phyloP scores from a whole-genome alignment of 2,113 vertebrate species.

The Lichenostomus cassidix region DNA sequence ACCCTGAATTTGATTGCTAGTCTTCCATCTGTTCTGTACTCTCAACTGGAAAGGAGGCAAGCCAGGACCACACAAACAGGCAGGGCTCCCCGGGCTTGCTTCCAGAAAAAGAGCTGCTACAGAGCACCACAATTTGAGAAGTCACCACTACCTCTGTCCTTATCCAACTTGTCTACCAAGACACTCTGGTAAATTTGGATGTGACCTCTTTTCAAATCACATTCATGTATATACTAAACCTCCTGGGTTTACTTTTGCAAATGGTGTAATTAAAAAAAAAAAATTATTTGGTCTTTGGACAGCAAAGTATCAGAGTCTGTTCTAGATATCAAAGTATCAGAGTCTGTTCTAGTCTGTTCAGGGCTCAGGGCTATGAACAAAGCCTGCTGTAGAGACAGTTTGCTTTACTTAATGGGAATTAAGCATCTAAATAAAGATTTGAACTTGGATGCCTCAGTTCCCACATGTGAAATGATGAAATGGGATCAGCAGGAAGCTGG shows the following conservation, averaged over 20 bases:
- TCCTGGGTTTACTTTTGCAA: not conserved
- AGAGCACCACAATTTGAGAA: not conserved
- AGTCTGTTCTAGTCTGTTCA: not conserved
- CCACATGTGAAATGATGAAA: not conserved
- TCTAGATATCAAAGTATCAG: no score
- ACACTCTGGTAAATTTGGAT: not conserved
- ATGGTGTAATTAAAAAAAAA: not conserved
- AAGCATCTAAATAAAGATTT: not conserved
- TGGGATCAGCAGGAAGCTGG: not conserved
- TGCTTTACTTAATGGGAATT: not conserved
- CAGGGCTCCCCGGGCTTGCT: not conserved
- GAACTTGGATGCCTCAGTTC: not conserved
- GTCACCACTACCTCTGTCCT: not conserved
- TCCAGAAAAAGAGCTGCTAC: not conserved
- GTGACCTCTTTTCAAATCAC: not conserved
- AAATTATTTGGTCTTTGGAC: not conserved
- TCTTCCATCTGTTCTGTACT: not conserved
- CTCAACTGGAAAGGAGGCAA: not conserved
- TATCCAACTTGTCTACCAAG: accelerated
- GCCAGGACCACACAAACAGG: not conserved
- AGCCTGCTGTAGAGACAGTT: not conserved
- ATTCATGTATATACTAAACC: not conserved
- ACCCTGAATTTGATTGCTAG: not conserved
- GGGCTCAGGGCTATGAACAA: not conserved
- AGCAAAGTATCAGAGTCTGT: not conserved